Conservation (phyloP, 2,888 invertebrate genomes). For the Archaeoteleia sp. region DNA sequence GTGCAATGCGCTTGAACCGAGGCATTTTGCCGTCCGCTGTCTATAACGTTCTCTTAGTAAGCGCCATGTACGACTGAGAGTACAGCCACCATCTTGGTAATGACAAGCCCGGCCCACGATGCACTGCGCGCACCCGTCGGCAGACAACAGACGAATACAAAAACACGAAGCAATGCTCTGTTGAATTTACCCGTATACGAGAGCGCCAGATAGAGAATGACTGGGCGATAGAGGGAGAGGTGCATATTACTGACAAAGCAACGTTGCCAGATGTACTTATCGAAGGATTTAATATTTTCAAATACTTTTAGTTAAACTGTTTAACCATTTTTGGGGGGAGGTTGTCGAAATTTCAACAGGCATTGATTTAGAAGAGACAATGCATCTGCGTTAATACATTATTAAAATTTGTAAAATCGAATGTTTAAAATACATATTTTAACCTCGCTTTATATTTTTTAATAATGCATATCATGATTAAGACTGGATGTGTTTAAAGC, state of each 20-base stretch:
- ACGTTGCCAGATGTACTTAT: neutral
- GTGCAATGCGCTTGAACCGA: conserved; percentile 64
- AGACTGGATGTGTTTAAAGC: no score
- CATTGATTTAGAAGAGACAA: no score
- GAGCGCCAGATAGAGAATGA: conserved; percentile 1
- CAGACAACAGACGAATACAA: conserved; percentile 37
- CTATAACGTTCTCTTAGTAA: conserved; percentile 32
- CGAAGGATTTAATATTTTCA: neutral
- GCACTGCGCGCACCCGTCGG: conserved; percentile 55
- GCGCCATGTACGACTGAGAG: conserved; percentile 46
- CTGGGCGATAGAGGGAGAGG: neutral
- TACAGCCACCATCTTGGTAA: conserved; percentile 70
- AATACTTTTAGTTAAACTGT: no score
- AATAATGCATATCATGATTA: no score
- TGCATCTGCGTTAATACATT: no score
- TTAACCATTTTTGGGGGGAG: no score
- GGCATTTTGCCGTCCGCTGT: conserved; percentile 58
- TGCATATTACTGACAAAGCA: neutral
- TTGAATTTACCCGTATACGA: neutral
- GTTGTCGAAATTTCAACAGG: no score
- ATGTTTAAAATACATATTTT: no score
- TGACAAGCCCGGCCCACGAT: conserved; percentile 66
- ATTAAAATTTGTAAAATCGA: no score
- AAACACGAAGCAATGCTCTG: conserved; percentile 32
- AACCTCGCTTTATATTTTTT: no score